Evolutionary conservation across 2,113 vertebrate species (phyloP).

Genomic region (Beaufortia kweichowensis): DNA sequence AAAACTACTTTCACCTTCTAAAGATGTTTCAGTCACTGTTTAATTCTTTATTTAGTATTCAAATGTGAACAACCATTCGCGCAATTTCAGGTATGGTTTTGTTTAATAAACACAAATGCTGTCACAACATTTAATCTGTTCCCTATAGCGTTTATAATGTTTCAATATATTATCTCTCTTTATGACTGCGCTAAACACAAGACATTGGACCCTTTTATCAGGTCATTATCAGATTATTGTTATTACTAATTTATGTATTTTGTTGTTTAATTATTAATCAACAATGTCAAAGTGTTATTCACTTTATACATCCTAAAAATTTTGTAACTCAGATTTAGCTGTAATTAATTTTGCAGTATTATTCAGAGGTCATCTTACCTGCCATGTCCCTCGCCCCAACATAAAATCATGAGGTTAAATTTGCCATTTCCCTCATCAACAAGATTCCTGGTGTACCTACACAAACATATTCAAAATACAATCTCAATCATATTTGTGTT

Average conservation of each 20-base stretch:
- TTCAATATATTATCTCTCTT: slow-evolving; percentile 31
- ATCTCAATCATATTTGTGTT: background rate
- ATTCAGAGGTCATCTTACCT: slow-evolving; percentile 84
- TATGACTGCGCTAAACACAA: slow-evolving; percentile 3
- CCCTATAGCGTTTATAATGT: background rate
- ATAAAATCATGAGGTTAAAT: slow-evolving; percentile 97
- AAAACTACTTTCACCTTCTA: too few species aligned
- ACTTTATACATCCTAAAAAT: too few species aligned
- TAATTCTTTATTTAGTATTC: too few species aligned
- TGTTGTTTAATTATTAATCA: slow-evolving; percentile 9
- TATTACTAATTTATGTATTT: background rate
- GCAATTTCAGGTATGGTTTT: too few species aligned
- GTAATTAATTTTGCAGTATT: too few species aligned
- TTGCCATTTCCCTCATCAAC: slow-evolving; percentile 94
- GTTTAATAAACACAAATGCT: too few species aligned
- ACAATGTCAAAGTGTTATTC: background rate
- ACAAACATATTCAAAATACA: slow-evolving; percentile 36
- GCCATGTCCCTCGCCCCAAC: slow-evolving; percentile 99
- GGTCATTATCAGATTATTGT: slow-evolving; percentile 15
- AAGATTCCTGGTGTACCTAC: slow-evolving; percentile 95
- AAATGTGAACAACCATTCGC: too few species aligned
- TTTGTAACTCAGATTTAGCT: too few species aligned
- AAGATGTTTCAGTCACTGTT: too few species aligned
- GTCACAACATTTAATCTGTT: background rate
- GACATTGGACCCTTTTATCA: slow-evolving; percentile 30